Conservation (phyloP, 2,888 invertebrate species). For the Xestia xanthographa region DNA sequence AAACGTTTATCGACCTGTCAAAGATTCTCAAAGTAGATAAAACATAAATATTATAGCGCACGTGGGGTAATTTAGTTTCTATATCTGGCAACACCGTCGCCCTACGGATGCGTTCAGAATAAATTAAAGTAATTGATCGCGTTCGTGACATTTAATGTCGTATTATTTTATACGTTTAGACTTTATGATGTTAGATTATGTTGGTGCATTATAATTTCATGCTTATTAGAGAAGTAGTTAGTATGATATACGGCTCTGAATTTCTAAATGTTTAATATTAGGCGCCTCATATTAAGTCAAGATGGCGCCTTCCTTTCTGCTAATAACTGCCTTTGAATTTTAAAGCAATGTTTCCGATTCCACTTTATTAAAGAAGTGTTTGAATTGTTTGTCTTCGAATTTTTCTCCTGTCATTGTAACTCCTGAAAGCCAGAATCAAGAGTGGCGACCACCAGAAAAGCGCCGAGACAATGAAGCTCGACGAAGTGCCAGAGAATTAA, state of each 20-base stretch:
- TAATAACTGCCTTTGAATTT: background rate
- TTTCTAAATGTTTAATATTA: background rate
- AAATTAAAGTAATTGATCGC: slow-evolving; percentile 64
- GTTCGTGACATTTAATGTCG: slow-evolving; percentile 53
- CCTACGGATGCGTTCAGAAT: slow-evolving; percentile 56
- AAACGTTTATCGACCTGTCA: slow-evolving; percentile 33
- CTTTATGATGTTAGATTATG: slow-evolving; percentile 45
- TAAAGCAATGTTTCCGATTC: too few relatives aligned
- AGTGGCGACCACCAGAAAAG: too few relatives aligned
- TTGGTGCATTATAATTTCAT: slow-evolving; percentile 23
- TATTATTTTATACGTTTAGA: slow-evolving; percentile 51
- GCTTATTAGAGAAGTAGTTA: slow-evolving; percentile 3
- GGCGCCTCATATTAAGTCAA: background rate
- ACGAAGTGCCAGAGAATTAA: too few relatives aligned
- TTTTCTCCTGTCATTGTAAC: too few relatives aligned
- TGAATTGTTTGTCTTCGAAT: too few relatives aligned
- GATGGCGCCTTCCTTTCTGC: background rate
- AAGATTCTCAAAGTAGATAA: slow-evolving; percentile 23
- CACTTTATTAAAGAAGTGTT: background rate
- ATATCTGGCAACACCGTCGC: slow-evolving; percentile 61
- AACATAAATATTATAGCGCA: slow-evolving; percentile 37
- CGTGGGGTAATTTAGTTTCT: slow-evolving; percentile 57
- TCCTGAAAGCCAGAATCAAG: too few relatives aligned
- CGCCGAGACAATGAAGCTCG: too few relatives aligned
- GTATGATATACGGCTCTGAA: background rate